Conservation (phyloP, 2,113 vertebrate genomes). For the Mormyrus lacerda region DNA sequence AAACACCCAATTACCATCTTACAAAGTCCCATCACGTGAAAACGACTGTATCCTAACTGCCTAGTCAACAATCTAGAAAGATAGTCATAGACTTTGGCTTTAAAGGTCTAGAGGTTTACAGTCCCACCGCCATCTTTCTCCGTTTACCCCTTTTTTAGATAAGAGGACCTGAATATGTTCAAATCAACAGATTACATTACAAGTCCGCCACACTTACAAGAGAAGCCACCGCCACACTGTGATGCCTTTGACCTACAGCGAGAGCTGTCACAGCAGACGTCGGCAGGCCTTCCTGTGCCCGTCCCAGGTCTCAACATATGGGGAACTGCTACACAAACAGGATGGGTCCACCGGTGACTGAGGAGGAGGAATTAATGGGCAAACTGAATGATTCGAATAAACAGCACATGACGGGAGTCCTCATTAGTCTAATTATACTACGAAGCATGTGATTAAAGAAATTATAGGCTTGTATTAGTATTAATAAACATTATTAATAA, state of each 20-base stretch:
- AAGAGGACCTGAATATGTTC: background rate
- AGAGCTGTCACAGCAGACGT: background rate
- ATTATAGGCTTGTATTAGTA: background rate
- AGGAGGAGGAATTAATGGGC: background rate
- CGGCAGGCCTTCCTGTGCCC: too few relatives aligned
- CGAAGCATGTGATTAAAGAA: background rate
- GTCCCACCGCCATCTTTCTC: background rate
- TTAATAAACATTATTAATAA: background rate
- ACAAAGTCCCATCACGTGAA: background rate
- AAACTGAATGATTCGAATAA: background rate
- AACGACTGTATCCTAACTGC: background rate
- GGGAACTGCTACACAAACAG: background rate
- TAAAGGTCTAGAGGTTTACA: background rate
- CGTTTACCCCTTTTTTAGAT: background rate
- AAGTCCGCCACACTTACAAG: background rate
- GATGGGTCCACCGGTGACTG: background rate
- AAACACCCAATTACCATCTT: background rate
- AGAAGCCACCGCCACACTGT: background rate
- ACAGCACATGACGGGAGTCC: background rate
- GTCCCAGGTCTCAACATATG: background rate
- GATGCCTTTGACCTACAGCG: background rate
- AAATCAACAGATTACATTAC: background rate
- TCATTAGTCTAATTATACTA: conserved; percentile 1
- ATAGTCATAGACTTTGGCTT: background rate
- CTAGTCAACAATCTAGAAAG: background rate